Conservation (phyloP, 2,113 vertebrate species). For the Dryoscopus gambensis region DNA sequence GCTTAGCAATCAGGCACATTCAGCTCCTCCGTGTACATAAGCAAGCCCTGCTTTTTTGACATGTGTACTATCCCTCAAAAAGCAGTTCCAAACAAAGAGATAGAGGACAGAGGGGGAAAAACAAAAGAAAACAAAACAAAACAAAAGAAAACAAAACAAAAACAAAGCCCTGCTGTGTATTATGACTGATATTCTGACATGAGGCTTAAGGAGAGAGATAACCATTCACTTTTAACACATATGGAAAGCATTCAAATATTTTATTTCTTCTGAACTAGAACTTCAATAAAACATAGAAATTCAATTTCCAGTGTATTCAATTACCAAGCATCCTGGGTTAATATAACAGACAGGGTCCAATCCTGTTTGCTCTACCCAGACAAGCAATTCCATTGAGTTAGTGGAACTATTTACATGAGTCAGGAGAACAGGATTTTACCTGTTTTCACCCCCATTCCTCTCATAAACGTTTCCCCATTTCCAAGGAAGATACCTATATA, state of each 20-base stretch:
- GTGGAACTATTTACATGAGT: background rate
- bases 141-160: no score
- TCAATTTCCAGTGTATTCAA: background rate
- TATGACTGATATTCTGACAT: background rate
- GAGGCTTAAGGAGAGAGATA: background rate
- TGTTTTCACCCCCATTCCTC: background rate
- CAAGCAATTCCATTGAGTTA: background rate
- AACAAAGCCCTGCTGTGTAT: background rate
- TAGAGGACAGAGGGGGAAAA: fast-evolving
- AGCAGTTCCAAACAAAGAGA: background rate
- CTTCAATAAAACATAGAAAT: background rate
- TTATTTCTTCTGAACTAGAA: background rate
- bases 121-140: no score
- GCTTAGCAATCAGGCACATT: background rate
- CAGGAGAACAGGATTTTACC: background rate
- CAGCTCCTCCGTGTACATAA: background rate
- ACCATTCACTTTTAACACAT: background rate
- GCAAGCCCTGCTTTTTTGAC: background rate
- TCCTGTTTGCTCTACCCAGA: background rate
- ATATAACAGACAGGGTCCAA: background rate
- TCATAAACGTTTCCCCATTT: constrained; percentile 19
- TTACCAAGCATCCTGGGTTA: background rate
- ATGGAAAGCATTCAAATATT: background rate
- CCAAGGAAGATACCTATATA: constrained; percentile 68
- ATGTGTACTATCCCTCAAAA: background rate